Conservation (phyloP, 2,113 vertebrate species). For the Zingel zingel region DNA sequence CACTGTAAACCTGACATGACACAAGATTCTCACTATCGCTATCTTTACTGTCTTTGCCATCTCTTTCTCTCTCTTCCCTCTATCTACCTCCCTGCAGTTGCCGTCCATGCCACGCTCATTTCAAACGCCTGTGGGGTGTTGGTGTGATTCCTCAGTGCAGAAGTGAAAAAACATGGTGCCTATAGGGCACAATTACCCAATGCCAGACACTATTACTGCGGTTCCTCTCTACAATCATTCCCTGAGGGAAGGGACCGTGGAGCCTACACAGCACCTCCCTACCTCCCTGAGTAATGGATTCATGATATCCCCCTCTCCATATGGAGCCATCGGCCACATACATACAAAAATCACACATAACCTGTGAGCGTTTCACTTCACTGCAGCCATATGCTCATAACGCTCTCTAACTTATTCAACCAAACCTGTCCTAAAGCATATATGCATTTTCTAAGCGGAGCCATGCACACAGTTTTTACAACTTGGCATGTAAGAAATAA, state of each 20-base stretch:
- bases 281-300: slow-evolving; percentile 55
- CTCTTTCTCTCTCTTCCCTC: slow-evolving; percentile 17
- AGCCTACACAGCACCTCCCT: slow-evolving; percentile 47
- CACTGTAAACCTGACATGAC: slow-evolving; percentile 31
- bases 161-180: slow-evolving; percentile 73
- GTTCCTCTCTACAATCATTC: slow-evolving; percentile 64
- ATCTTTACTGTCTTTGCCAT: slow-evolving; percentile 21
- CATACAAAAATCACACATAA: slow-evolving; percentile 52
- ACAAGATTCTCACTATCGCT: neutral
- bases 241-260: slow-evolving; percentile 49
- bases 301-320: slow-evolving; percentile 66
- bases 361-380: slow-evolving; percentile 38
- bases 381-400: slow-evolving; percentile 38
- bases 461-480: neutral
- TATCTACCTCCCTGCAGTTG: slow-evolving; percentile 6
- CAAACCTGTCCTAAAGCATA: slow-evolving; percentile 33
- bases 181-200: slow-evolving; percentile 81
- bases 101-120: slow-evolving; percentile 44
- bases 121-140: slow-evolving; percentile 61
- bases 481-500: neutral
- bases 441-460: slow-evolving; percentile 12
- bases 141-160: slow-evolving; percentile 70
- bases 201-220: slow-evolving; percentile 76
- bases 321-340: slow-evolving; percentile 59
- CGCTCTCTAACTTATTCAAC: slow-evolving; percentile 37